phyloP scores from a whole-genome alignment of 2,113 vertebrate species.

The Synchiropus splendidus region DNA sequence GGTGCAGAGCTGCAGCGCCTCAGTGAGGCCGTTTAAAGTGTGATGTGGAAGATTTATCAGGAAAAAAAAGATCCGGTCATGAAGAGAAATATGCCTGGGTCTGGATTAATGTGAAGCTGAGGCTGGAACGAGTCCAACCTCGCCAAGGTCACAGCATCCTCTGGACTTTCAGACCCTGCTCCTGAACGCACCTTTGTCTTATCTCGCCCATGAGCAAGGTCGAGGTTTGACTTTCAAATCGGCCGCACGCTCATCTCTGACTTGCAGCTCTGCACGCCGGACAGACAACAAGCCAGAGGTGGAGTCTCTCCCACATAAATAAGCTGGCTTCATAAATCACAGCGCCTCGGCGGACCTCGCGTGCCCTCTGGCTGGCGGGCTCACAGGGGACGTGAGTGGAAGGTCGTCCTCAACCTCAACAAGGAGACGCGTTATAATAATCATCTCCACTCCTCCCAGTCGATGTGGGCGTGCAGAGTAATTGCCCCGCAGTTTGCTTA shows the following conservation, averaged over 20 bases:
- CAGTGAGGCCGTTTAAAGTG: slow-evolving; percentile 20
- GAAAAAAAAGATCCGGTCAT: slow-evolving; percentile 48
- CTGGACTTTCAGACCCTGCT: slow-evolving; percentile 38
- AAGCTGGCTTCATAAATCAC: slow-evolving; percentile 51
- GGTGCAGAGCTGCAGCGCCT: slow-evolving; percentile 16
- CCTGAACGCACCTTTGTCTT: slow-evolving; percentile 8
- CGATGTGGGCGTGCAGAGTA: slow-evolving; percentile 10
- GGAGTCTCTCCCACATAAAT: slow-evolving; percentile 29
- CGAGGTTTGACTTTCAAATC: slow-evolving; percentile 38
- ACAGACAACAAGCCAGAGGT: slow-evolving; percentile 14
- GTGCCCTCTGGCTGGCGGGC: slow-evolving; percentile 49
- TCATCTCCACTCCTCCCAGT: slow-evolving; percentile 29
- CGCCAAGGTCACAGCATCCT: slow-evolving; percentile 50
- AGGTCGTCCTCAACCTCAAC: slow-evolving; percentile 47
- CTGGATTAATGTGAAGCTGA: slow-evolving; percentile 40
- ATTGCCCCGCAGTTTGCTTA: slow-evolving; percentile 14
- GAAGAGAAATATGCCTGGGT: slow-evolving; percentile 44
- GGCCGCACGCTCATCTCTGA: neutral
- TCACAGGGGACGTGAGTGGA: slow-evolving; percentile 34
- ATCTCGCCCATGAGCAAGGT: slow-evolving; percentile 34
- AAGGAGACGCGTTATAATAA: slow-evolving; percentile 56
- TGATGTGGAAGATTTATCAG: slow-evolving; percentile 46
- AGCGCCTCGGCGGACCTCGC: slow-evolving; percentile 27
- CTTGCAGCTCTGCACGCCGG: neutral
- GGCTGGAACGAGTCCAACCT: slow-evolving; percentile 40